Percentiles rank a stretch among this genome's conserved stretches.
These are phyloP conservation scores for Synergus umbraculus DNA, from an alignment of 2,888 invertebrate genomes.

Conservation along the genomic window DNA sequence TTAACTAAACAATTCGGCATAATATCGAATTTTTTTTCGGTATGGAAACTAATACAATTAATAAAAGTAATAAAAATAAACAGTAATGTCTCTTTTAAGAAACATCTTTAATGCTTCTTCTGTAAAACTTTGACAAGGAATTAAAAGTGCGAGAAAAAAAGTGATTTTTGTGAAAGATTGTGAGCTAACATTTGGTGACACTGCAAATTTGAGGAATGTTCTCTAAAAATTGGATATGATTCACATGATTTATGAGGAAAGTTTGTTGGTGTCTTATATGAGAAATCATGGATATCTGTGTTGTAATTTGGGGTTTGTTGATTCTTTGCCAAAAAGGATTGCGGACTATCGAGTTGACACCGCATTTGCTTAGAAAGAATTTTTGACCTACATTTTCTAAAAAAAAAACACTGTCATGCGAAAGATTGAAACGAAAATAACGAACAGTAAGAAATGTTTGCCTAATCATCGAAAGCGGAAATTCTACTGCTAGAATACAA, in stretches of 20 bases:
- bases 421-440: neutral
- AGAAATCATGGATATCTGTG: slow-evolving; percentile 18
- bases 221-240: neutral
- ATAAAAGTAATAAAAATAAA: neutral
- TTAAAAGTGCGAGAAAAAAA: too few relatives aligned
- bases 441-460: neutral
- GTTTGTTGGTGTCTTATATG: neutral
- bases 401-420: neutral
- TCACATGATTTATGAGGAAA: neutral
- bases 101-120: too few relatives aligned
- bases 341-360: slow-evolving; percentile 9
- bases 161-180: too few relatives aligned
- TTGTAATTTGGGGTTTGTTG: neutral
- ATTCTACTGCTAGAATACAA: neutral
- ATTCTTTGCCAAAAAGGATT: neutral
- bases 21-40: neutral
- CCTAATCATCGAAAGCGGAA: neutral
- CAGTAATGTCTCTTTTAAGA: too few relatives aligned
- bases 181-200: too few relatives aligned
- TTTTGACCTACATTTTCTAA: slow-evolving; percentile 1
- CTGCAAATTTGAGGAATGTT: too few relatives aligned
- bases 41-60: neutral
- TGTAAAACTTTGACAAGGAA: too few relatives aligned
- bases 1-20: neutral
- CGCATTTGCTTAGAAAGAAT: slow-evolving; percentile 3